These are phyloP conservation scores for Homarus gammarus DNA, from an alignment of 2,888 invertebrate genomes.

Conservation along the genomic window DNA sequence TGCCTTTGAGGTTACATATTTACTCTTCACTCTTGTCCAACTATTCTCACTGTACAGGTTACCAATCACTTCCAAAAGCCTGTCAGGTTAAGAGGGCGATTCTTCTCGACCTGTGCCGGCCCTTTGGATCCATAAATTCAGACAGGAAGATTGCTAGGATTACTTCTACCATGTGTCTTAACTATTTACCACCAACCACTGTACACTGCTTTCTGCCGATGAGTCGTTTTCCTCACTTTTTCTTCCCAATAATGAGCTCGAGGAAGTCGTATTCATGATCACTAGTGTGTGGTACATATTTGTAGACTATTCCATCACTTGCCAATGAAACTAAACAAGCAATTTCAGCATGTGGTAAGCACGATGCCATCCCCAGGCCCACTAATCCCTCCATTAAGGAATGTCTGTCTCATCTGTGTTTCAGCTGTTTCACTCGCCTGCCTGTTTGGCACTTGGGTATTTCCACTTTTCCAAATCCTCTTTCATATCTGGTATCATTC, in stretches of 20 bases:
- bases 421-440: slow-evolving; percentile 20
- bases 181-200: not conserved
- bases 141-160: not conserved
- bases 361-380: slow-evolving; percentile 6
- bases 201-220: not conserved
- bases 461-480: not conserved
- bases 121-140: not conserved
- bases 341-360: not conserved
- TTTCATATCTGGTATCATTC: not conserved
- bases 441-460: slow-evolving; percentile 41
- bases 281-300: not conserved
- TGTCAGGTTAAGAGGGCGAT: slow-evolving; percentile 6
- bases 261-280: not conserved
- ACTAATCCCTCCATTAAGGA: slow-evolving; percentile 35
- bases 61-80: slow-evolving; percentile 39
- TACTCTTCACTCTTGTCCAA: slow-evolving; percentile 5
- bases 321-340: not conserved
- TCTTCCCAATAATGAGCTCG: not conserved
- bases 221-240: not conserved
- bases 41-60: slow-evolving; percentile 38
- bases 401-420: slow-evolving; percentile 28
- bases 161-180: not conserved
- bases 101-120: not conserved
- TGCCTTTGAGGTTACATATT: not conserved
- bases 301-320: not conserved